Base-by-base conservation (phyloP, 2,797 vertebrate species). In the Bradypus variegatus region DNA sequence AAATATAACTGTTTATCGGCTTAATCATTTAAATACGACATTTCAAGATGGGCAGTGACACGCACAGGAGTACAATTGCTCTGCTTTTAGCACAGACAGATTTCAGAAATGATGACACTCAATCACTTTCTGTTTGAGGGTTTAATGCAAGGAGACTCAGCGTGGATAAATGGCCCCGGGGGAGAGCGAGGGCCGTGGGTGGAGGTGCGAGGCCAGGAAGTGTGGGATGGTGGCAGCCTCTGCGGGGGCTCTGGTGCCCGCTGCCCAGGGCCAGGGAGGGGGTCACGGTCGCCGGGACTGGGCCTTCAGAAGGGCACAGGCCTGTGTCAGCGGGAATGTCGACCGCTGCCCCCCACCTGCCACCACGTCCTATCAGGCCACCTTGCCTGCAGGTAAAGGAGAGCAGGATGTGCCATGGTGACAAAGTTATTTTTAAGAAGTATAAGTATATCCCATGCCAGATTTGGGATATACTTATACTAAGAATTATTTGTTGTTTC, bases 141-240 rank as follows among this genome's bases (percentile, higher is more conserved):
- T 73, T 91, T 53, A 60, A 67, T 29, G 93, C 88, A 93, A 94
- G 93, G 78, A 53, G 94, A 95, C 91, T 89, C 88, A 4, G 94
- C 88, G n/a, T 81, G 91, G 96, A 95, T 93, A 93, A 96, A 96
- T 80, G 90, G 95, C 90, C 33, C 45, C 65, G 29, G 92, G 75
- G 82, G 93, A 96, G 94, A 95, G 94, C 95, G 81, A 94, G 95
- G 91, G 90, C 94, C 84, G 60, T 89, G 85, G 96, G 95, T 88
- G 41, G 87, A 73, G 93, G 92, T 93, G 91, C 84, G 91, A 93
- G 95, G 95, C 92, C 55, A 77, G 94, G 76, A 38, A 92, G 89
- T 89, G 90, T 94, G 90, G 6, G 16, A 38, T 1, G 2, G 23
- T 5, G 21, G 18, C 31, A 15, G 33, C 27, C 70, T 23, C 36